Conservation (phyloP, 2,888 invertebrate species). For the Drosophila picticornis region DNA sequence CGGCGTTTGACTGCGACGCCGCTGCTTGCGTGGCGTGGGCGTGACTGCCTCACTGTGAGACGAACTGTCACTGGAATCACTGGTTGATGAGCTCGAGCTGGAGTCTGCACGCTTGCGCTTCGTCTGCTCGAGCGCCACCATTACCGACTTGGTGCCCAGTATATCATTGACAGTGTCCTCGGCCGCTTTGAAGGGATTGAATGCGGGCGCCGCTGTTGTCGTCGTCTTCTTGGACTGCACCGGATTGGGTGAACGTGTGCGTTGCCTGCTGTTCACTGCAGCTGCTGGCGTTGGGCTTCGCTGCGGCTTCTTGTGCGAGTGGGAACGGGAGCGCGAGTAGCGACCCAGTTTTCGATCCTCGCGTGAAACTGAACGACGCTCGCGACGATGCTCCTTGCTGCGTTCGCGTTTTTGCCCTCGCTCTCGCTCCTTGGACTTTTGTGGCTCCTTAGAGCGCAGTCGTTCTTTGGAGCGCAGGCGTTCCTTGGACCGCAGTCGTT, state of each 20-base stretch:
- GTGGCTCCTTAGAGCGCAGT: constrained; percentile 11
- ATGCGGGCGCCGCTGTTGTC: constrained; percentile 44
- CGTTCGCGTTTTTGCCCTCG: constrained; percentile 16
- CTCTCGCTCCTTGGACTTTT: constrained; percentile 37
- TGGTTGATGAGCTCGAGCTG: constrained; percentile 57
- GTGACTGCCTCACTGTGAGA: constrained; percentile 51
- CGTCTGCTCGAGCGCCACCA: constrained; percentile 65
- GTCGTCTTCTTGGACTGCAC: constrained; percentile 36
- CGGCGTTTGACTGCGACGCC: constrained; percentile 53
- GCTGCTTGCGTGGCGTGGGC: constrained; percentile 53
- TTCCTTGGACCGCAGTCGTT: constrained; percentile 12
- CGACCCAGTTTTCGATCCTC: constrained; percentile 45
- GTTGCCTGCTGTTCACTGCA: constrained; percentile 8
- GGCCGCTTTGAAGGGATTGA: constrained; percentile 77
- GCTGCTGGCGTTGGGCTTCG: constrained; percentile 12
- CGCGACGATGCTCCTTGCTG: constrained; percentile 37
- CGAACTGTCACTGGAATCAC: constrained; percentile 44
- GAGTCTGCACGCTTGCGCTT: constrained; percentile 56
- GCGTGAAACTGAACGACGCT: constrained; percentile 32
- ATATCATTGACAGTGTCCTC: constrained; percentile 72
- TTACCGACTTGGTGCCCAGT: constrained; percentile 68
- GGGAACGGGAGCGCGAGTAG: constrained; percentile 51
- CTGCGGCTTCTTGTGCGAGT: constrained; percentile 34
- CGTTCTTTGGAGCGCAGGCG: constrained; percentile 17
- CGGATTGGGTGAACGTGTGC: constrained; percentile 48